A percentile compares a stretch with the other conserved stretches of the same genome.
These are phyloP conservation scores for Rallus limicola DNA, from an alignment of 2,113 vertebrate genomes.

Conservation along the genomic window DNA sequence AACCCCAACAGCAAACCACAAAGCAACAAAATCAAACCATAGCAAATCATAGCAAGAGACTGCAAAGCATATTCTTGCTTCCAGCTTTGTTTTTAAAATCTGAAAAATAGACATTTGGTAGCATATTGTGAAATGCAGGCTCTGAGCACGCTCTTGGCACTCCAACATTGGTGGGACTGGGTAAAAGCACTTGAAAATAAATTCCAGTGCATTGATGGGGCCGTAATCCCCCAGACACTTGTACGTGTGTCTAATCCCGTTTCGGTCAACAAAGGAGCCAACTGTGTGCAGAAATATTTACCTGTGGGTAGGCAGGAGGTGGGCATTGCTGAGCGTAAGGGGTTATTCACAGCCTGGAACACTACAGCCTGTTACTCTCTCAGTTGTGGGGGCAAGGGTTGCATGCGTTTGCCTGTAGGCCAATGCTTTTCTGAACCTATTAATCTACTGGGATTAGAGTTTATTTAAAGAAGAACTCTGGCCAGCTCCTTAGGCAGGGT, in stretches of 20 bases:
- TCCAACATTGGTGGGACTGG: neutral
- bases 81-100: neutral
- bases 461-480: constrained; percentile 22
- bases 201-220: neutral
- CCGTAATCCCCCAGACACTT: neutral
- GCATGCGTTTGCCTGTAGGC: neutral
- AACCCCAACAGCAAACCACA: neutral
- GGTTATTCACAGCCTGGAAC: neutral
- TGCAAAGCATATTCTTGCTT: neutral
- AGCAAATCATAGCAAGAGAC: neutral
- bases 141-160: neutral
- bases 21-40: neutral
- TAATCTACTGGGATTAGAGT: neutral
- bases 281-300: neutral
- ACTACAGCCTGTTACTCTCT: neutral
- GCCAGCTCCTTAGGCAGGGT: neutral
- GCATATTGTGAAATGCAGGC: neutral
- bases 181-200: neutral
- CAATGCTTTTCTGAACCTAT: neutral
- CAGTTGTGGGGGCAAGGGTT: neutral
- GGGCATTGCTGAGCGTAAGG: neutral
- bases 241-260: neutral
- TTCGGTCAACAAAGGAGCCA: neutral
- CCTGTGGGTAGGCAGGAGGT: neutral
- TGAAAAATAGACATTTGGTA: neutral